phyloP scores from a whole-genome alignment of 2,113 vertebrate species.

The Eulemur macaco region DNA sequence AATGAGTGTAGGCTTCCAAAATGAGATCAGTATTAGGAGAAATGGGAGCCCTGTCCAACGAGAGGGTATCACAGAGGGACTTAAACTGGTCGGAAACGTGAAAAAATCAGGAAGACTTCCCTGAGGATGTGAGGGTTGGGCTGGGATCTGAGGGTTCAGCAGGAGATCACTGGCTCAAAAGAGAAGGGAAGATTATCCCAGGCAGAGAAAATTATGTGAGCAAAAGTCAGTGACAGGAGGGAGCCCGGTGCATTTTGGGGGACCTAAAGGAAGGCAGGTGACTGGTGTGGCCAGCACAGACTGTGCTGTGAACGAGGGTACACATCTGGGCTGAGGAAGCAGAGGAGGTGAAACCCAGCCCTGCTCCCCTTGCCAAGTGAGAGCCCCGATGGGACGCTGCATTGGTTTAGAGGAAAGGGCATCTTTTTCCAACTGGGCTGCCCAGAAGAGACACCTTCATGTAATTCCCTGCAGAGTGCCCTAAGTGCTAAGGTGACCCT shows the following conservation, averaged over 20 bases:
- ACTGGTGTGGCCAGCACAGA: not conserved
- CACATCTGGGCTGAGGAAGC: not conserved
- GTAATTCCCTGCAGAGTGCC: not conserved
- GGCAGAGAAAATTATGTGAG: not conserved
- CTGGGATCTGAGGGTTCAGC: not conserved
- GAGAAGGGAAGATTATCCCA: not conserved
- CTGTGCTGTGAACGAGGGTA: not conserved
- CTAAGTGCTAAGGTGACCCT: not conserved
- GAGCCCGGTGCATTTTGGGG: too few species aligned
- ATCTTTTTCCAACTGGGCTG: not conserved
- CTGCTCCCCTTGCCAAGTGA: not conserved
- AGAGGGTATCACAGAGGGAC: not conserved
- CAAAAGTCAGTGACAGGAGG: not conserved
- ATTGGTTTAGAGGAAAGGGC: not conserved
- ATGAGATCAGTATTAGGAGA: not conserved
- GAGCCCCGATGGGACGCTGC: not conserved
- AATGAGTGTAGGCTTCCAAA: not conserved
- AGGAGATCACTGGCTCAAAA: not conserved
- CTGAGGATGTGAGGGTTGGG: not conserved
- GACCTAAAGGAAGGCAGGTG: not conserved
- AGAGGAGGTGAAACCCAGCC: not conserved
- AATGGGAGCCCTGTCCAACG: not conserved
- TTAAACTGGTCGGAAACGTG: not conserved
- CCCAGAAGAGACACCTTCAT: not conserved
- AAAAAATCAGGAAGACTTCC: not conserved